Conservation (phyloP, 2,113 vertebrate genomes). For the Periophthalmodon schlosseri region DNA sequence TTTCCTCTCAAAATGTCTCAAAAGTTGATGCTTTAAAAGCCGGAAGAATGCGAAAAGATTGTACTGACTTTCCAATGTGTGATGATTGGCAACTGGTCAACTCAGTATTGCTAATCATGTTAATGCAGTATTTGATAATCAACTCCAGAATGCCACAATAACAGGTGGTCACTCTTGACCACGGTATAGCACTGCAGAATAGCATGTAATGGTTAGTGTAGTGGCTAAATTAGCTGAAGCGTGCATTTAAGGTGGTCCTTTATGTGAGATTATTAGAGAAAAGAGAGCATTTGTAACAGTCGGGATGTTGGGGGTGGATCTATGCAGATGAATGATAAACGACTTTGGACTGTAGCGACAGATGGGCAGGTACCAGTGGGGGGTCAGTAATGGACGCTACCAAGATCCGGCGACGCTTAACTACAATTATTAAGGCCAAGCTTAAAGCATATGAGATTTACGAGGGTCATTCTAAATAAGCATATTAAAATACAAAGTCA, state of each 20-base stretch:
- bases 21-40: not conserved
- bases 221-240: not conserved
- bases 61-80: not conserved
- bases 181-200: not conserved
- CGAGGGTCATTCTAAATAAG: not conserved
- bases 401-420: not conserved
- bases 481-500: not conserved
- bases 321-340: conserved; percentile 29
- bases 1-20: not conserved
- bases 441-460: not conserved
- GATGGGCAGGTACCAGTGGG: conserved; percentile 21
- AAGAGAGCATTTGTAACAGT: not conserved
- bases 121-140: not conserved
- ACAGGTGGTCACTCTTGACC: not conserved
- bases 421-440: not conserved
- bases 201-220: not conserved
- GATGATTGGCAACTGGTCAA: too few relatives aligned
- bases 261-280: not conserved
- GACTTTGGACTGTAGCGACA: conserved; percentile 20
- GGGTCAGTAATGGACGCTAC: conserved; percentile 3
- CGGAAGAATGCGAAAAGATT: not conserved
- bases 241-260: too few relatives aligned
- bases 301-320: not conserved
- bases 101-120: too few relatives aligned
- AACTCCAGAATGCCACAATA: not conserved